A percentile compares a stretch with the other conserved stretches of the same genome.
Conservation (phyloP, 2,888 invertebrate genomes). For the Lepidonotus clava region DNA sequence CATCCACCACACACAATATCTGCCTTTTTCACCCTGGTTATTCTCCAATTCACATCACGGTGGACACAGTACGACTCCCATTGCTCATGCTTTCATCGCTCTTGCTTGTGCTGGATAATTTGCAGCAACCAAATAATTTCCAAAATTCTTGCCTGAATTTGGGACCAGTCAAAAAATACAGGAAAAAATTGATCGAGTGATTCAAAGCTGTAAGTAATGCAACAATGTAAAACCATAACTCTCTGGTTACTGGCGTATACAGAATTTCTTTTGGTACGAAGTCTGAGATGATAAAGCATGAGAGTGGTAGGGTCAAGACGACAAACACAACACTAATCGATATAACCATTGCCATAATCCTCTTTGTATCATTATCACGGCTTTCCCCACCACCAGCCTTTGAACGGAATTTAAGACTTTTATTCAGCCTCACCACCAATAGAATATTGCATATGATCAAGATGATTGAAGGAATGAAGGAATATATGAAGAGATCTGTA, state of each 20-base stretch:
- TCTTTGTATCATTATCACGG: neutral
- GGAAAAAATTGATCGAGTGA: conserved; percentile 10
- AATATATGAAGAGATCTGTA: neutral
- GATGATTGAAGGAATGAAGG: too few species aligned
- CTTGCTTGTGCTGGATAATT: too few species aligned
- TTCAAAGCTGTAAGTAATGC: neutral
- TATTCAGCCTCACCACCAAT: neutral
- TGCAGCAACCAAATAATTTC: neutral
- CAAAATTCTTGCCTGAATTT: neutral
- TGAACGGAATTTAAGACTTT: neutral
- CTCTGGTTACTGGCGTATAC: neutral
- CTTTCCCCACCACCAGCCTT: neutral
- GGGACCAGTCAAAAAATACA: conserved; percentile 8
- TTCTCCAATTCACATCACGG: too few species aligned
- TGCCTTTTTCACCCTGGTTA: too few species aligned
- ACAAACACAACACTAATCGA: neutral
- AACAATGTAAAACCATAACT: neutral
- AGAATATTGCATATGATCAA: too few species aligned
- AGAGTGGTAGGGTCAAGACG: neutral
- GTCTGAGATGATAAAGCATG: neutral
- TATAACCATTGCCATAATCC: neutral
- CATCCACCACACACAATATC: too few species aligned
- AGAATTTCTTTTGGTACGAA: neutral
- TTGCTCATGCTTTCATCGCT: too few species aligned
- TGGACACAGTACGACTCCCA: too few species aligned